These are phyloP conservation scores for Syrmaticus mikado DNA, from an alignment of 2,113 vertebrate genomes.

Conservation along the genomic window DNA sequence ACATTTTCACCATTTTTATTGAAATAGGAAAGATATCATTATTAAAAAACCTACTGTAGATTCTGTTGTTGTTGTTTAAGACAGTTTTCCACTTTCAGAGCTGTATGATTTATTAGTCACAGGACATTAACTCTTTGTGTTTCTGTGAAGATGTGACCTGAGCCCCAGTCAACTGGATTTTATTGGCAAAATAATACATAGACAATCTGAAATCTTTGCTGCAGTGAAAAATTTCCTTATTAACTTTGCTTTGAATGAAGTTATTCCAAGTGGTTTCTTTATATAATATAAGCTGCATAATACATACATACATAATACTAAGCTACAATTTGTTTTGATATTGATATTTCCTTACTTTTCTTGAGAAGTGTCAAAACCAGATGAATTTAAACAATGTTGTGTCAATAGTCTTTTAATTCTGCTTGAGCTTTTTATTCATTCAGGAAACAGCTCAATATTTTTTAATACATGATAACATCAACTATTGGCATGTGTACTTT, in stretches of 20 bases:
- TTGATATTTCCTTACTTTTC: background rate
- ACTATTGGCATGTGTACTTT: background rate
- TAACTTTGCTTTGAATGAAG: background rate
- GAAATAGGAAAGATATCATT: slow-evolving; percentile 2
- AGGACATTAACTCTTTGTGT: background rate
- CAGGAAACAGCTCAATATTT: background rate
- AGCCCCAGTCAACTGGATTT: background rate
- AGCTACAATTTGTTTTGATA: background rate
- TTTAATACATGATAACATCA: background rate
- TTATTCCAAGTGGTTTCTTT: background rate
- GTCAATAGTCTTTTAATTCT: background rate
- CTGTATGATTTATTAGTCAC: background rate
- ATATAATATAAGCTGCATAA: background rate
- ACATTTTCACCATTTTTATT: background rate
- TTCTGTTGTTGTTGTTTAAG: background rate
- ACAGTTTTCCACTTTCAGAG: background rate
- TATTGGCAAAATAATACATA: background rate
- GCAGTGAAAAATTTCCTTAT: background rate
- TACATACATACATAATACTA: background rate
- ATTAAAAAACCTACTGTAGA: background rate
- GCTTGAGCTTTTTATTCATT: background rate
- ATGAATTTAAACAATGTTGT: background rate
- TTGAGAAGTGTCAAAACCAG: background rate
- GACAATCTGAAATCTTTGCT: background rate
- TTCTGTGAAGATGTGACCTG: background rate